phyloP scores from a whole-genome alignment of 1,140 invertebrate genomes.

The Saccostrea cuccullata region DNA sequence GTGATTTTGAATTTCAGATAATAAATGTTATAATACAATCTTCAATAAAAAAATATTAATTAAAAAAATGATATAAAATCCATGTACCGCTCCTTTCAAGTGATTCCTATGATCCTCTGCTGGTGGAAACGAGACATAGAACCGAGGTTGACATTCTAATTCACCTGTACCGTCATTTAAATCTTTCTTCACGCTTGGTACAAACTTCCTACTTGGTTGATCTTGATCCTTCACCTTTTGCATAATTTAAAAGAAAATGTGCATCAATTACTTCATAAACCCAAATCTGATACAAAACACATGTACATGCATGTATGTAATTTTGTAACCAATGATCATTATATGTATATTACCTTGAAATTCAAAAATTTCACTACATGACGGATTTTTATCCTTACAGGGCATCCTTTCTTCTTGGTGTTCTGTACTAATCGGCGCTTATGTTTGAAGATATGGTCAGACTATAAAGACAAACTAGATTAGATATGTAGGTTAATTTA shows the following conservation, averaged over 20 bases:
- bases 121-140: not conserved
- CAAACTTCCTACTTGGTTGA: no score
- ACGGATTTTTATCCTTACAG: not conserved
- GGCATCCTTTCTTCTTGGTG: not conserved
- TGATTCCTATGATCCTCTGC: not conserved
- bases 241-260: no score
- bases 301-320: no score
- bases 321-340: no score
- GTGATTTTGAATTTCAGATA: no score
- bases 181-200: not conserved
- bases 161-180: not conserved
- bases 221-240: not conserved
- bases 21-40: no score
- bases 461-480: not conserved
- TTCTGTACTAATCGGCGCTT: not conserved
- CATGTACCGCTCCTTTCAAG: not conserved
- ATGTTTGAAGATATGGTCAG: not conserved
- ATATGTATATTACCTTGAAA: no score
- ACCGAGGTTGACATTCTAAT: not conserved
- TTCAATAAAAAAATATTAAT: not conserved
- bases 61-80: not conserved
- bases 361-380: not conserved
- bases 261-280: no score
- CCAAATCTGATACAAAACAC: no score
- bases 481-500: no score